A percentile compares a stretch with the other conserved stretches of the same genome.
Conservation (phyloP, 1,140 invertebrate genomes). For the Akabosia matsudoensis region DNA sequence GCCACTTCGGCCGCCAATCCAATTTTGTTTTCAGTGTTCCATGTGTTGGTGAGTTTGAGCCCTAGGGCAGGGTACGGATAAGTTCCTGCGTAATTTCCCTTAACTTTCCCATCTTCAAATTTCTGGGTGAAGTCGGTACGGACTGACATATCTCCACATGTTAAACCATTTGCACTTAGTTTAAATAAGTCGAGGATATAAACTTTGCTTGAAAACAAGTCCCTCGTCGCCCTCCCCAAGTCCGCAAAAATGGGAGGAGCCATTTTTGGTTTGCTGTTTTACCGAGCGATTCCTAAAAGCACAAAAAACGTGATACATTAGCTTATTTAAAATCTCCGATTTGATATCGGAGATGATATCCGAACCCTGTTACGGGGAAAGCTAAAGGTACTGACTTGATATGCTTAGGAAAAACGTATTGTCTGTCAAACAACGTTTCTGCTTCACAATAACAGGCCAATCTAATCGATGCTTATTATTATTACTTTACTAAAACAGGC, state of each 20-base stretch:
- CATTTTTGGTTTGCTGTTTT: background rate
- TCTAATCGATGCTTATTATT: too few relatives aligned
- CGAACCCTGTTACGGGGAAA: too few relatives aligned
- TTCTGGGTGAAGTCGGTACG: background rate
- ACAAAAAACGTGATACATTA: too few relatives aligned
- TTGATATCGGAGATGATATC: too few relatives aligned
- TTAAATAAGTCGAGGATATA: constrained; percentile 6
- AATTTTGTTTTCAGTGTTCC: background rate
- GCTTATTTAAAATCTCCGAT: too few relatives aligned
- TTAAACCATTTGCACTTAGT: background rate
- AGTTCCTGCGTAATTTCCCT: background rate
- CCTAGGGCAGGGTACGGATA: background rate
- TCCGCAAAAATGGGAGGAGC: background rate
- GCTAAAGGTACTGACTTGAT: too few relatives aligned
- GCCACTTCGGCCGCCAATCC: constrained; percentile 9
- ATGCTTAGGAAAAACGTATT: too few relatives aligned
- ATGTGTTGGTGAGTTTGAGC: background rate
- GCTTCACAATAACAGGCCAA: too few relatives aligned
- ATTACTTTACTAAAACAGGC: too few relatives aligned
- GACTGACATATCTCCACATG: background rate
- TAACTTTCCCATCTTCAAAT: background rate
- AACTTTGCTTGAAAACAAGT: background rate
- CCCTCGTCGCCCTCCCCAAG: background rate
- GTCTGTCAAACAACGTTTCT: too few relatives aligned
- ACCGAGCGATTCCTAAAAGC: too few relatives aligned